Base-by-base conservation (phyloP, 1,140 invertebrate species). In the Hypothenemus hampei region DNA sequence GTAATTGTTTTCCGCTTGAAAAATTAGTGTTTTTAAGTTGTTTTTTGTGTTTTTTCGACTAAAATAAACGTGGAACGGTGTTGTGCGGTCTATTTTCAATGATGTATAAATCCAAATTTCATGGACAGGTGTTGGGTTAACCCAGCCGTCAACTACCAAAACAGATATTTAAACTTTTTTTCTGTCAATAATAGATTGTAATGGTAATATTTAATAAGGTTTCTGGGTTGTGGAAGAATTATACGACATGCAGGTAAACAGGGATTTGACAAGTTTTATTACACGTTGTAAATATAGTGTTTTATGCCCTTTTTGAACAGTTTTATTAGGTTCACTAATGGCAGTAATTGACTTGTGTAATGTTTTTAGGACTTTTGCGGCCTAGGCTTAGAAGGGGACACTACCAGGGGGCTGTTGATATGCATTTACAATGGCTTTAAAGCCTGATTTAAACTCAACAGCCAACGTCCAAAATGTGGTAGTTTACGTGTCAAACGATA, bases 401-500 rank as follows among this genome's bases (percentile, higher is more conserved):
- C 66, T 47, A 55, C 20, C 39, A 56, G 63, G 61, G 67, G 60
- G 68, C 69, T 68, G 66, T 68, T 72, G 67, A 69, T 72, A 69
- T 70, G 68, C 64, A 60, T 65, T 59, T 69, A 69, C 59, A 53
- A 72, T 71, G 72, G 67, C 70, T 60, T 66, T 67, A 65, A 75
- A 75, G 70, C 71, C 73, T 73, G 73, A 75, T 61, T 62, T 72
- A 59, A 66, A 69, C 54, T 62, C 66, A 54, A 55, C 65, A 53
- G 56, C 63, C 39, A 67, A 65, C 59, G 66, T 74, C 26, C 72
- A 73, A 57, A 74, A 74, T 72, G 73, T 75, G 53, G 68, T 75
- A 67, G 73, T 75, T 24, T 75, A 73, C 58, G 72, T 75, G 36
- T 75, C 73, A 4, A 71, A 71, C 61, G 73, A 72, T 55, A 72